Evolutionary conservation across 2,888 invertebrate species (phyloP).

Genomic region (Melanotus villosus): DNA sequence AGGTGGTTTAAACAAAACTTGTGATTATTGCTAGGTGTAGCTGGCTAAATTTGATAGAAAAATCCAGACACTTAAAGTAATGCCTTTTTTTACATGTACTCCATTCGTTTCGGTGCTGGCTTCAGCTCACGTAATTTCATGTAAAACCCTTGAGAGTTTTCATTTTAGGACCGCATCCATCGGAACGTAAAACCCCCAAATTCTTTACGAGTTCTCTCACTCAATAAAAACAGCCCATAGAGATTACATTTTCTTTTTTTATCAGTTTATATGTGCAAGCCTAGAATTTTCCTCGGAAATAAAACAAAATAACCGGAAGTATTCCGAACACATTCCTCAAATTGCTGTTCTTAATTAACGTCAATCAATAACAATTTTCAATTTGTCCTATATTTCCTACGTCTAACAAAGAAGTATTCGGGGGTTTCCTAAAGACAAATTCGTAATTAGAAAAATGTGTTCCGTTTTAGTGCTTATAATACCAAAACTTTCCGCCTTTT

Average conservation of each 20-base stretch:
- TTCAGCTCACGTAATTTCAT: slow-evolving; percentile 8
- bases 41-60: too few relatives aligned
- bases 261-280: slow-evolving; percentile 9
- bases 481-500: too few relatives aligned
- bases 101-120: too few relatives aligned
- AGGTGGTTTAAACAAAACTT: too few relatives aligned
- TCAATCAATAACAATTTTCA: slow-evolving; percentile 15
- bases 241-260: slow-evolving; percentile 15
- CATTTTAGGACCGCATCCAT: slow-evolving; percentile 18
- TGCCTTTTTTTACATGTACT: too few relatives aligned
- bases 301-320: not conserved
- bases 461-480: too few relatives aligned
- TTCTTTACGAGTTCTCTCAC: slow-evolving; percentile 20
- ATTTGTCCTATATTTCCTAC: slow-evolving; percentile 1
- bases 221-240: slow-evolving; percentile 20
- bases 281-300: not conserved
- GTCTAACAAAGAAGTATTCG: too few relatives aligned
- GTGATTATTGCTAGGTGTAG: too few relatives aligned
- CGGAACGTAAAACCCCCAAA: slow-evolving; percentile 12
- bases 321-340: not conserved
- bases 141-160: slow-evolving; percentile 1
- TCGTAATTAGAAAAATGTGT: too few relatives aligned
- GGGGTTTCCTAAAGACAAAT: too few relatives aligned
- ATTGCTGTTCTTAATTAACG: slow-evolving; percentile 8
- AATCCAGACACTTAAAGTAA: too few relatives aligned